Percentiles rank a stretch among this genome's conserved stretches.
Conservation (phyloP, 2,113 vertebrate genomes). For the Calidris pugnax region DNA sequence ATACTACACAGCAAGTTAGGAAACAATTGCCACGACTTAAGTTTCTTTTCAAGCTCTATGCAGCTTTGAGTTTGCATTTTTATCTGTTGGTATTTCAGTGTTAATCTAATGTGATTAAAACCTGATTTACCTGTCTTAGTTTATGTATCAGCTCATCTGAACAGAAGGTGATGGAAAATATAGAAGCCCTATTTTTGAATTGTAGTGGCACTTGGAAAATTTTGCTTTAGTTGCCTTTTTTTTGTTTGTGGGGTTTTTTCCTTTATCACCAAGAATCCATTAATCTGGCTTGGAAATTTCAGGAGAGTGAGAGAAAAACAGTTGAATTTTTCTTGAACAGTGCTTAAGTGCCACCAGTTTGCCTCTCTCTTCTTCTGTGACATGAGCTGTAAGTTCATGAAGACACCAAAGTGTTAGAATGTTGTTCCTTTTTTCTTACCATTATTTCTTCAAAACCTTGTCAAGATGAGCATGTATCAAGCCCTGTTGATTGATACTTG, state of each 20-base stretch:
- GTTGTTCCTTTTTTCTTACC: background rate
- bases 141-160: background rate
- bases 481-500: background rate
- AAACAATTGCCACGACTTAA: background rate
- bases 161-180: background rate
- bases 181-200: background rate
- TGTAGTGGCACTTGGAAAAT: background rate
- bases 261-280: background rate
- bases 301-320: background rate
- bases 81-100: background rate
- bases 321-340: background rate
- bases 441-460: background rate
- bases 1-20: background rate
- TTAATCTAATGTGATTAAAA: background rate
- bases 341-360: background rate
- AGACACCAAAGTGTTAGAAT: background rate
- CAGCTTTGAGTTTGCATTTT: background rate
- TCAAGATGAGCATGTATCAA: background rate
- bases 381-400: background rate
- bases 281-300: background rate
- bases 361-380: background rate
- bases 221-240: background rate
- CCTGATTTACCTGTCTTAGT: background rate
- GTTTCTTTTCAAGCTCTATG: background rate
- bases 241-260: background rate